A percentile compares a stretch with the other conserved stretches of the same genome.
These are phyloP conservation scores for Pomatorhinus ruficollis DNA, from an alignment of 2,113 vertebrate genomes.

Conservation along the genomic window DNA sequence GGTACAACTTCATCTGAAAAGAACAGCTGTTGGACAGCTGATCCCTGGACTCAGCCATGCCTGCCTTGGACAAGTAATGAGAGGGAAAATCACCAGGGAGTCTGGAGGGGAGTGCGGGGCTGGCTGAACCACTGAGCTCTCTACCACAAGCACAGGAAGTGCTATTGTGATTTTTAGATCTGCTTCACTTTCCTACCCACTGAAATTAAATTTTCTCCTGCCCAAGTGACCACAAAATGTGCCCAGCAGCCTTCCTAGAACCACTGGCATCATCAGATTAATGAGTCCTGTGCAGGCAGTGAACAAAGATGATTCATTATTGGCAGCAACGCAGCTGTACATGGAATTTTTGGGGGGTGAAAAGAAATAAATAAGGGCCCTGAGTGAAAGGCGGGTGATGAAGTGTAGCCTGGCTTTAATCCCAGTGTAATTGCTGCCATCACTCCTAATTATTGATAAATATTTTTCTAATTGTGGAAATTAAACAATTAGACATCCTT, in stretches of 20 bases:
- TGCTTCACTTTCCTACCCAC: neutral
- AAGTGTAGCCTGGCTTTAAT: slow-evolving; percentile 40
- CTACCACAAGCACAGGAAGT: neutral
- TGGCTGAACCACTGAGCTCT: accelerated
- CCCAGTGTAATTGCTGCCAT: slow-evolving; percentile 27
- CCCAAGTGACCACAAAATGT: neutral
- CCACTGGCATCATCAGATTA: neutral
- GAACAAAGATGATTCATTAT: neutral
- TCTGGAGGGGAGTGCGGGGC: accelerated
- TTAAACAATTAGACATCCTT: slow-evolving; percentile 58
- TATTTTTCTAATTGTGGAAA: slow-evolving; percentile 53
- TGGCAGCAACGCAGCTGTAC: neutral
- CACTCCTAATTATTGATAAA: slow-evolving; percentile 48
- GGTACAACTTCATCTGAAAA: neutral
- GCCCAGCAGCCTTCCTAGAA: neutral
- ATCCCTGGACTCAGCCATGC: neutral
- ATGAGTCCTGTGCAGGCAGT: neutral
- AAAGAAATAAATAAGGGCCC: neutral
- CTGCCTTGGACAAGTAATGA: accelerated
- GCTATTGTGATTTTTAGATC: neutral
- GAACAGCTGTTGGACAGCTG: neutral
- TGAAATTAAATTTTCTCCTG: neutral
- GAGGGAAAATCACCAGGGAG: neutral
- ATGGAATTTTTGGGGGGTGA: neutral
- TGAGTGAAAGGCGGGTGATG: neutral